Percentiles rank a stretch among this genome's conserved stretches.
phyloP scores from a whole-genome alignment of 2,797 vertebrate genomes.

The Xenopus petersii region DNA sequence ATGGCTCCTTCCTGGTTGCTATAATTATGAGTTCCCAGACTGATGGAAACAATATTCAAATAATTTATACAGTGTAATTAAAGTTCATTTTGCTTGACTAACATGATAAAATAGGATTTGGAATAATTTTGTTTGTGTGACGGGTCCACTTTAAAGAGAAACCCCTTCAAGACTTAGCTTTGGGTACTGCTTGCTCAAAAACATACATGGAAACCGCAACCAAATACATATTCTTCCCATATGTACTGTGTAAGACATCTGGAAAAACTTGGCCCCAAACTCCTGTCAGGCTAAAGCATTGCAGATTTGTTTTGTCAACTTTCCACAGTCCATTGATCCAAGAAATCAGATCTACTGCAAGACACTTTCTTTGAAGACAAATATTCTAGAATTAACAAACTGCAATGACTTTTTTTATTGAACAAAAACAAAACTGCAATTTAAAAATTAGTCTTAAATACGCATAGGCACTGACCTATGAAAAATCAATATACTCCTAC shows the following conservation, averaged over 20 bases:
- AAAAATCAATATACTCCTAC: slow-evolving; percentile 34
- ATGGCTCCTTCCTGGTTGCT: no score
- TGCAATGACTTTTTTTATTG: background rate
- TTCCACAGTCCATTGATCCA: slow-evolving; percentile 40
- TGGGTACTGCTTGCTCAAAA: slow-evolving; percentile 51
- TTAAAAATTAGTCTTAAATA: slow-evolving; percentile 3
- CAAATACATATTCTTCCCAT: slow-evolving; percentile 53
- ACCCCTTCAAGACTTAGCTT: slow-evolving; percentile 53
- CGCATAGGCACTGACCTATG: slow-evolving; percentile 23
- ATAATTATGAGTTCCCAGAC: no score
- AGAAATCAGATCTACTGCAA: slow-evolving; percentile 46
- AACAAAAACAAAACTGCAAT: slow-evolving; percentile 5
- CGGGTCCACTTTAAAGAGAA: no score
- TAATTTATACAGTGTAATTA: no score
- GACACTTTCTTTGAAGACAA: slow-evolving; percentile 24
- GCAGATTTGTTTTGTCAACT: slow-evolving; percentile 52
- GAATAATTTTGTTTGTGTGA: no score
- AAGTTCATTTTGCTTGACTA: no score
- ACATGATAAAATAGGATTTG: no score
- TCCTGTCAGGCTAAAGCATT: slow-evolving; percentile 38
- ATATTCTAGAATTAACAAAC: slow-evolving; percentile 37
- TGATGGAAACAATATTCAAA: no score
- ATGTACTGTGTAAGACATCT: slow-evolving; percentile 59
- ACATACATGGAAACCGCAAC: slow-evolving; percentile 53
- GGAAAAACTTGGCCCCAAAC: slow-evolving; percentile 50